Conservation (phyloP, 1,140 invertebrate genomes). For the Microplitis demolitor region DNA sequence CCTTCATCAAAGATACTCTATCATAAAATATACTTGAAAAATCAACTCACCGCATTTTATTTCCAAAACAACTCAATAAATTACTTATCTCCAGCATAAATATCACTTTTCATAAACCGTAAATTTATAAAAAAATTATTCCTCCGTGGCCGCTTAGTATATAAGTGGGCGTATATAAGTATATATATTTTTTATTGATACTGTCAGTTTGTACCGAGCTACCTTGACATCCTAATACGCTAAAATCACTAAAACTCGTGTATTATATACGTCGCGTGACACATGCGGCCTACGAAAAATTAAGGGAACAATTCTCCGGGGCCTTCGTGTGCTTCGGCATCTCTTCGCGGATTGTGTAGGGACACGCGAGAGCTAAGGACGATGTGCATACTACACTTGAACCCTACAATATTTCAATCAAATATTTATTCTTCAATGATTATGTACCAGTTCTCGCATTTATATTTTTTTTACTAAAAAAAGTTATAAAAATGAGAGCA, state of each 20-base stretch:
- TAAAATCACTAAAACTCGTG: not conserved
- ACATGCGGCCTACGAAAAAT: constrained; percentile 17
- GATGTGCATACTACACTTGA: constrained; percentile 1
- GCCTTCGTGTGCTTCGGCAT: constrained; percentile 22
- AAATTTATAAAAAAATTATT: no score
- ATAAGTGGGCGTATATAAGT: no score
- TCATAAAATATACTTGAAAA: no score
- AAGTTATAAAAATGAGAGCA: constrained; percentile 21
- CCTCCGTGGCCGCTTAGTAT: no score
- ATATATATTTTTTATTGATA: not conserved
- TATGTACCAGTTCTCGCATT: constrained; percentile 19
- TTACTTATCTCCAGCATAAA: no score
- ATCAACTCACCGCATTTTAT: no score
- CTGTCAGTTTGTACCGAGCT: not conserved
- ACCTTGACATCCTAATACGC: constrained; percentile 4
- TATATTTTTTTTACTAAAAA: no score
- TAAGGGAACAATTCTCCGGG: constrained; percentile 31
- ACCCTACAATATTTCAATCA: constrained; percentile 49
- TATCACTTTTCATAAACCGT: no score
- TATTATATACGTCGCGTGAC: constrained; percentile 17
- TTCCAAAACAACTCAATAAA: no score
- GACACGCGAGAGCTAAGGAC: not conserved
- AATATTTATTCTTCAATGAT: constrained; percentile 50
- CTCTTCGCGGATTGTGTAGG: constrained; percentile 12
- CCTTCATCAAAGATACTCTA: not conserved